Conservation (phyloP, 2,113 vertebrate species). For the Hypanus sabinus region DNA sequence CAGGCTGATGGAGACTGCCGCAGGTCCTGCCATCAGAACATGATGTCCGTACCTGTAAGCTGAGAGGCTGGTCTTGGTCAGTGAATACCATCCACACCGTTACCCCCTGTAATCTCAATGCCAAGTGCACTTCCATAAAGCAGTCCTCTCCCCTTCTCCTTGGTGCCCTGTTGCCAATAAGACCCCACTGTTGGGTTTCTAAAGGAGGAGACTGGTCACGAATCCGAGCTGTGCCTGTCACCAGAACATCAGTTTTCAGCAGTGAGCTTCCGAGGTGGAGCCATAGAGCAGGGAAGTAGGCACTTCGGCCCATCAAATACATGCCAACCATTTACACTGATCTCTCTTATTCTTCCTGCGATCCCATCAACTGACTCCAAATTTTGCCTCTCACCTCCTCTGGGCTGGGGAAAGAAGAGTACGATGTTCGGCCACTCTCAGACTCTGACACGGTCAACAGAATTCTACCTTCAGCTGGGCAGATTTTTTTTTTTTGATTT, state of each 20-base stretch:
- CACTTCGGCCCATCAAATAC: too few relatives aligned
- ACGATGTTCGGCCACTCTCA: neutral
- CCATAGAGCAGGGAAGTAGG: too few relatives aligned
- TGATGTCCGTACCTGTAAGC: neutral
- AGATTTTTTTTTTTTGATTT: neutral
- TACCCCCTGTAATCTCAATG: neutral
- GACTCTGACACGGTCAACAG: neutral
- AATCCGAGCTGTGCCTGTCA: too few relatives aligned
- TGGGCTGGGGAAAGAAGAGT: neutral
- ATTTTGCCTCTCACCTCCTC: neutral
- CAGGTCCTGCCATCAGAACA: neutral
- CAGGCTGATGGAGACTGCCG: neutral
- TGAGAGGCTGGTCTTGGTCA: neutral
- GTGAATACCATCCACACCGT: neutral
- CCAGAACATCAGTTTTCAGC: too few relatives aligned
- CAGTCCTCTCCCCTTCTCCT: neutral
- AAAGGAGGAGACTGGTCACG: too few relatives aligned
- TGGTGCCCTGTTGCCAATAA: neutral
- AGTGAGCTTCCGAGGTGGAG: too few relatives aligned
- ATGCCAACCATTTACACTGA: too few relatives aligned
- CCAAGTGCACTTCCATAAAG: neutral
- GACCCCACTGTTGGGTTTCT: too few relatives aligned
- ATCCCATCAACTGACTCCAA: neutral
- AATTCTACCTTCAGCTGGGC: neutral
- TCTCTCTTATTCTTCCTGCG: neutral